These are phyloP conservation scores for Eulithis prunata DNA, from an alignment of 2,888 invertebrate genomes.

Conservation along the genomic window DNA sequence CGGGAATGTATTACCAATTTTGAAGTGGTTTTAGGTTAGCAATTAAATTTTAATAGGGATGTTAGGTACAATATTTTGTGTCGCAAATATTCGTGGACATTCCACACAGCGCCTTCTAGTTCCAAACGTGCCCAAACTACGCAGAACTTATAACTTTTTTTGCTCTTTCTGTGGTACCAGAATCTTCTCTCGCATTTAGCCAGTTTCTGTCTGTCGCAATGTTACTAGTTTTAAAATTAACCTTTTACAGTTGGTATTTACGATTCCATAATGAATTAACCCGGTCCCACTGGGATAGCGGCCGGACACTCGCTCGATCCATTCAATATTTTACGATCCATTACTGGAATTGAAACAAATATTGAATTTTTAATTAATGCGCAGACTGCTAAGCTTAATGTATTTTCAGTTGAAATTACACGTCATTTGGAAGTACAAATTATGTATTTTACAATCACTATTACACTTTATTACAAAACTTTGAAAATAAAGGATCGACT, in stretches of 20 bases:
- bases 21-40: too few species aligned
- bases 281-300: constrained; percentile 43
- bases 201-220: too few species aligned
- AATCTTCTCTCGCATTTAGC: too few species aligned
- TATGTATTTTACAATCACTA: neutral
- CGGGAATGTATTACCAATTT: too few species aligned
- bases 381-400: constrained; percentile 2
- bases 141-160: too few species aligned
- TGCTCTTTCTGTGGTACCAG: too few species aligned
- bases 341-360: constrained; percentile 29
- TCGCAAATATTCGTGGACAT: too few species aligned
- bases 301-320: constrained; percentile 32
- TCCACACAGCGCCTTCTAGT: too few species aligned
- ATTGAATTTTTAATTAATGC: constrained; percentile 11
- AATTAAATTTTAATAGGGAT: too few species aligned
- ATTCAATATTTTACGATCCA: constrained; percentile 30
- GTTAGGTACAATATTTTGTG: too few species aligned
- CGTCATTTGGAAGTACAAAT: neutral
- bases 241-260: neutral
- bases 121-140: too few species aligned
- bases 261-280: constrained; percentile 61
- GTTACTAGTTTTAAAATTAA: neutral
- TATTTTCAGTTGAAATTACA: constrained; percentile 12
- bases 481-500: too few species aligned
- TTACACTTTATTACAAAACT: neutral